Conservation (phyloP, 2,888 invertebrate species). For the Salticus scenicus region DNA sequence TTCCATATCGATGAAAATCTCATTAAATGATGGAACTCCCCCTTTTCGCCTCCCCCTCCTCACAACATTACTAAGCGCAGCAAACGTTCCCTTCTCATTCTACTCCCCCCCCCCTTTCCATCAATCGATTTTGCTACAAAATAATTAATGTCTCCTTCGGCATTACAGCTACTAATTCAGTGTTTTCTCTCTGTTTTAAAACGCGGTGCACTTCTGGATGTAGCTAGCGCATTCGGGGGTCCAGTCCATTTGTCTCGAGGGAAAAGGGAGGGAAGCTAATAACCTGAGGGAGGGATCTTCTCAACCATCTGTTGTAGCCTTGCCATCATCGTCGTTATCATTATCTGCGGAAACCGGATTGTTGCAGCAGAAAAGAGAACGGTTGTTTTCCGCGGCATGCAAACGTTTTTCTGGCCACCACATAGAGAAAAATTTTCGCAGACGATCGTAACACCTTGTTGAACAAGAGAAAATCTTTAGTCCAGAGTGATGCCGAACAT, state of each 20-base stretch:
- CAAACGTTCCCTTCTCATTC: background rate
- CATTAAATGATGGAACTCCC: conserved; percentile 5
- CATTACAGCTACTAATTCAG: conserved; percentile 15
- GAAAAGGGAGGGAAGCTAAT: conserved; percentile 34
- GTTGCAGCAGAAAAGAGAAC: background rate
- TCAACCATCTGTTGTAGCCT: conserved; percentile 3
- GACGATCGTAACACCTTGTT: too few species aligned
- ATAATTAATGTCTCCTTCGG: conserved; percentile 17
- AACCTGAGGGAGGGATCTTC: background rate
- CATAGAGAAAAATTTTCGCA: too few species aligned
- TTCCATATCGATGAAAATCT: conserved; percentile 19
- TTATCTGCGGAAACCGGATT: conserved; percentile 3
- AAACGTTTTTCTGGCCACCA: too few species aligned
- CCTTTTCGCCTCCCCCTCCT: background rate
- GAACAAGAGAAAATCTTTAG: too few species aligned
- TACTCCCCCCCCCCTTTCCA: background rate
- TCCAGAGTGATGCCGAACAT: too few species aligned
- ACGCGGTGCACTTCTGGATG: background rate
- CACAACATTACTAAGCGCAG: too few species aligned
- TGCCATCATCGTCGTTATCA: conserved; percentile 4
- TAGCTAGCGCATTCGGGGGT: conserved; percentile 24
- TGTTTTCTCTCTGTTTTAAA: conserved; percentile 4
- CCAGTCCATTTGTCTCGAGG: conserved; percentile 62
- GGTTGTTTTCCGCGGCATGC: conserved; percentile 1
- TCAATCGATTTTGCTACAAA: conserved; percentile 17